These are phyloP conservation scores for Atethmia centrago DNA, from an alignment of 2,888 invertebrate species.

Conservation along the genomic window DNA sequence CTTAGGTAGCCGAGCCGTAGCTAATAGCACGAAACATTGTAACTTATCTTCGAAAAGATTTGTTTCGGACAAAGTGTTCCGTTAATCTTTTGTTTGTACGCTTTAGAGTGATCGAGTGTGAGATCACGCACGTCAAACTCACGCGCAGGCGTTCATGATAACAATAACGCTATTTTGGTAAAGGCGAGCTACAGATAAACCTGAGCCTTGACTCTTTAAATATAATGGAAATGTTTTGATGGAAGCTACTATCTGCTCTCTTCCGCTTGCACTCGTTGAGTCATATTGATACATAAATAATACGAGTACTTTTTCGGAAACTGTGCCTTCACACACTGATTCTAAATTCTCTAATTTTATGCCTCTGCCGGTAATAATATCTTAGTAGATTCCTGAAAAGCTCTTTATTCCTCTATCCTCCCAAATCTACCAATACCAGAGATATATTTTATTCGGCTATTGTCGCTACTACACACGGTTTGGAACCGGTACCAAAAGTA, in stretches of 20 bases:
- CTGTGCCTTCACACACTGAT: neutral
- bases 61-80: slow-evolving; percentile 32
- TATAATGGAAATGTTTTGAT: neutral
- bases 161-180: slow-evolving; percentile 43
- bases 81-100: slow-evolving; percentile 57
- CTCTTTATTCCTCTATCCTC: neutral
- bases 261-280: neutral
- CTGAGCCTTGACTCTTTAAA: slow-evolving; percentile 16
- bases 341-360: neutral
- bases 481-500: too few species aligned
- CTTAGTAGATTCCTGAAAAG: neutral
- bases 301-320: neutral
- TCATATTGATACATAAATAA: too few species aligned
- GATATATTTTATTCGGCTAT: too few species aligned
- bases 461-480: neutral
- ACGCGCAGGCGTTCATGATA: slow-evolving; percentile 49
- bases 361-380: too few species aligned
- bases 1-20: neutral
- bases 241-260: neutral
- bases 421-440: neutral
- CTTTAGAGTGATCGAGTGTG: slow-evolving; percentile 47
- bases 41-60: slow-evolving; percentile 36
- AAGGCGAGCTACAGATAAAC: slow-evolving; percentile 36
- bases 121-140: slow-evolving; percentile 60
- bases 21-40: slow-evolving; percentile 10